These are phyloP conservation scores for Etheostoma cragini DNA, from an alignment of 2,113 vertebrate species.

Conservation along the genomic window DNA sequence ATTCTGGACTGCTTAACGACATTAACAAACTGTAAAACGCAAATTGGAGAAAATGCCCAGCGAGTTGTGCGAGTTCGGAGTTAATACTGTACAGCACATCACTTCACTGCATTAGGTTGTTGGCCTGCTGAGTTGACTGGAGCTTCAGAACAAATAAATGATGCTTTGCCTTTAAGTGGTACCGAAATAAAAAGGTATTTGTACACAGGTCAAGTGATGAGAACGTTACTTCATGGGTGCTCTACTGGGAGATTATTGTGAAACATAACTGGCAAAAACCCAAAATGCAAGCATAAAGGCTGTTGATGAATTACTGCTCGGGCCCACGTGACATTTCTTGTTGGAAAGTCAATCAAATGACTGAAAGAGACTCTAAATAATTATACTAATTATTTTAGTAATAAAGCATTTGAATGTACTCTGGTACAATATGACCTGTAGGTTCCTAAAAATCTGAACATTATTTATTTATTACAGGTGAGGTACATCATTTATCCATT, in stretches of 20 bases:
- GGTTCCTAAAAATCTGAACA: not conserved
- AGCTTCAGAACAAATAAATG: not conserved
- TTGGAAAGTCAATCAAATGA: too few relatives aligned
- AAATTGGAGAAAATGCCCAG: conserved; percentile 6
- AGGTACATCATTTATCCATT: not conserved
- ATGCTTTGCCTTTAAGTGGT: conserved; percentile 4
- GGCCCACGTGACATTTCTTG: too few relatives aligned
- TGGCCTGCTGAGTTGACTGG: conserved; percentile 4
- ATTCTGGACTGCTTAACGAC: not conserved
- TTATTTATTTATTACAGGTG: not conserved
- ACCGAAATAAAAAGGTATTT: not conserved
- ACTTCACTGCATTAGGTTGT: not conserved
- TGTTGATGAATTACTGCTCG: not conserved
- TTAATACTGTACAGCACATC: conserved; percentile 7
- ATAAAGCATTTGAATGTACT: not conserved
- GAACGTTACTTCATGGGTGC: not conserved
- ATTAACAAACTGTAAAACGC: conserved; percentile 15
- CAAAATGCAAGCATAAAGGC: too few relatives aligned
- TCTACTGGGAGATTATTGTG: not conserved
- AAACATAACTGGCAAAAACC: not conserved
- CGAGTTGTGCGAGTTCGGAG: conserved; percentile 5
- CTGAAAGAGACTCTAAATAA: too few relatives aligned
- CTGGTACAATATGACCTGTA: not conserved
- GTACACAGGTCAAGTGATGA: not conserved
- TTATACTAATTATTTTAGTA: too few relatives aligned